Evolutionary conservation across 2,113 vertebrate genomes (phyloP), one percentile per base, ranked within the genome.

Genomic region (Oryzias melastigma): DNA sequence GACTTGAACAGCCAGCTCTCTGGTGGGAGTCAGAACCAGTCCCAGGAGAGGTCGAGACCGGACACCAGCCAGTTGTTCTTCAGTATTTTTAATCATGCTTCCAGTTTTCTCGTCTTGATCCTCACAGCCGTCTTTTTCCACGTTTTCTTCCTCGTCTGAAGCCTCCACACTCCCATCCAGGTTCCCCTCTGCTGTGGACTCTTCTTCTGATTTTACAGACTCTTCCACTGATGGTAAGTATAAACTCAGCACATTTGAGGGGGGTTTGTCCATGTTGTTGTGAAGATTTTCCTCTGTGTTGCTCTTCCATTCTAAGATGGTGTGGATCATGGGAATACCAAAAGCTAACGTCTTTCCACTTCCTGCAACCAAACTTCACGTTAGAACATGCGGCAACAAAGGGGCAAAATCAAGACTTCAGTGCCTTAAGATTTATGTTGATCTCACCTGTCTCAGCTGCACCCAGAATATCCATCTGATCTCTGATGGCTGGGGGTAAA

Each of bases 311-410:
- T 94, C 91, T 62, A 98, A 84, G 80, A 98, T 94, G 43, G 88
- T 76, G 48, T 99, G 93, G 78, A 99, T 97, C 93, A 99, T 93
- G 1, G 97, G 97, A 79, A 99, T 98, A 47, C 94, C 95, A 81
- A 98, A 99, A 58, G 96, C 95, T 55, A 98, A 90, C 0, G 97
- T 99, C 85, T 99, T 99, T 14, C 97, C 97, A 1, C 97, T 98
- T 85, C 96, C 97, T 99, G 80, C 78, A 75, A 83, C 10, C 70
- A 17, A 71, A 20, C 7, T 51, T 15, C 20, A 55, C 6, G 27
- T 48, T 6, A 4, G 18, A 50, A 29, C 19, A 50, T 55, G 4
- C 49, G 7, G 14, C 2, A 50, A 40, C 46, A 64, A 4, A 14
- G 17, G 19, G n/a, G 15, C 5, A 19, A 15, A 10, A 44, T 17